phyloP scores from a whole-genome alignment of 2,888 invertebrate species.

The Bellardia bayeri region DNA sequence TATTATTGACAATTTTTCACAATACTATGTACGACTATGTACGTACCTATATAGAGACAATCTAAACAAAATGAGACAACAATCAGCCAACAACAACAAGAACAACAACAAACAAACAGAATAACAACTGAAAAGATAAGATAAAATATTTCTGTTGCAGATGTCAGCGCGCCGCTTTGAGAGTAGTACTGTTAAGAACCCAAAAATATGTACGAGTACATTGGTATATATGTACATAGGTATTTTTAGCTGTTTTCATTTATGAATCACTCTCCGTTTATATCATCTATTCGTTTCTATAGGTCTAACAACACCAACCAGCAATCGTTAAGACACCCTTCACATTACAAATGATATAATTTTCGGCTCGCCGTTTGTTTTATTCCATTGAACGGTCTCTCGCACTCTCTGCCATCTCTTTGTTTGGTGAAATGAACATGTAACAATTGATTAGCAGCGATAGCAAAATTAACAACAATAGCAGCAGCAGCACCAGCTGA shows the following conservation, averaged over 20 bases:
- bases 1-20: constrained; percentile 62
- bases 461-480: constrained; percentile 10
- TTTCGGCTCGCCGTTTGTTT: neutral
- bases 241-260: constrained; percentile 17
- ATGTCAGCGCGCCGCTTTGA: constrained; percentile 14
- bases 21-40: neutral
- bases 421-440: constrained; percentile 30
- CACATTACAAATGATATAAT: constrained; percentile 34
- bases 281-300: neutral
- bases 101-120: constrained; percentile 21
- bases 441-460: constrained; percentile 39
- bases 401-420: constrained; percentile 7
- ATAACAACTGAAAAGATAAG: constrained; percentile 54
- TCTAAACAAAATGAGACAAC: constrained; percentile 38
- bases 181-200: constrained; percentile 20
- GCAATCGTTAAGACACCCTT: constrained; percentile 4
- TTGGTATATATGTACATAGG: too few species aligned
- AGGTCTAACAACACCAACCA: neutral
- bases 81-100: constrained; percentile 8
- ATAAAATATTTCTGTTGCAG: constrained; percentile 56
- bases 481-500: neutral
- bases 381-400: neutral
- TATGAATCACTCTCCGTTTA: constrained; percentile 26
- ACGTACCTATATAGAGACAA: constrained; percentile 14
- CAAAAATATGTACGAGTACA: neutral